Base-by-base conservation (phyloP, 2,888 invertebrate genomes). In the Drosophila formosana region DNA sequence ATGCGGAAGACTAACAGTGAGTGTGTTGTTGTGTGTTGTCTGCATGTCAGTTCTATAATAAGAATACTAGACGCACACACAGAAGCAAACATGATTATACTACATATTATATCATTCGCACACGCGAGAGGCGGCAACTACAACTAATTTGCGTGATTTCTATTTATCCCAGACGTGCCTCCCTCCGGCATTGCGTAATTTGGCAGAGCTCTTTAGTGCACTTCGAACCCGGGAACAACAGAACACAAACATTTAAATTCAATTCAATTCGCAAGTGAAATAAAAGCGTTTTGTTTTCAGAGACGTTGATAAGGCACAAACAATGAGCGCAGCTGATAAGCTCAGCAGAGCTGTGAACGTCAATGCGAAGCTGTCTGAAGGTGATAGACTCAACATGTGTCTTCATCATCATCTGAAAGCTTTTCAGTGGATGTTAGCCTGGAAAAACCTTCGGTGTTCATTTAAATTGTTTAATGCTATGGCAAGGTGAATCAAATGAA, bases 341-440 rank as follows among this genome's bases (percentile, higher is more conserved):
- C 49, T 7, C 28, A 28, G 28, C 28, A 4, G 5, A 41, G 7
- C 26, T 47, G 60, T 56, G 30, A 30, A 51, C 72, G 60, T 68
- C 72, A 71, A 39, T 18, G 8, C 49, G 68, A 80, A 77, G 56
- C 77, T 68, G 85, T 82, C 85, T 83, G 65, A 72, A 58, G 77
- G 66, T 77, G 88, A 84, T 83, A 87, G 75, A 53, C 37, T 37
- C 51, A 25, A 52, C n/a, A 1, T 11, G n/a, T 43, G 73, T 84
- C 84, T 87, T 82, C 30, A 32, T 32, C 32, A 32, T 32, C 9
- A 3, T 32, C 37, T 37, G 7, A 65, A 49, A 77, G 72, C 62
- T 68, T 58, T 70, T 45, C 18, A 11, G 9, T 47, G 26, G 18
- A 52, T 45, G 13, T 46, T 23, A 8, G 25, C 32, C 32, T 50